A percentile compares a stretch with the other conserved stretches of the same genome.
Conservation (phyloP, 1,140 invertebrate genomes). For the Rhopalosiphum maidis region DNA sequence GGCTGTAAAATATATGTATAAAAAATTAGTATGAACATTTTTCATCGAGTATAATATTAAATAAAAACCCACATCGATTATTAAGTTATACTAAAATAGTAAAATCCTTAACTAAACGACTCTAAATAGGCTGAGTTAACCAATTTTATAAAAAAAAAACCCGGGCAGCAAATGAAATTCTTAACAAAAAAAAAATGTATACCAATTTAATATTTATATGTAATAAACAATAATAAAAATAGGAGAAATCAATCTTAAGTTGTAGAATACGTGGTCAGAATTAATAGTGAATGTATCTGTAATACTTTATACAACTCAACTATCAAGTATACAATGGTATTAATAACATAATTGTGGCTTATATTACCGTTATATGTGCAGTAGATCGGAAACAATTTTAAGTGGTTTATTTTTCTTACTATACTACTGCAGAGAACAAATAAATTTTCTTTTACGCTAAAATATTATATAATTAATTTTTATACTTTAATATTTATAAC, state of each 20-base stretch:
- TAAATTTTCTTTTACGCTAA: background rate
- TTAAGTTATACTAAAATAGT: too few species aligned
- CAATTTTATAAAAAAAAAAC: too few species aligned
- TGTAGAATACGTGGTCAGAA: background rate
- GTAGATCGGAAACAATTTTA: constrained; percentile 43
- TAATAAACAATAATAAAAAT: background rate
- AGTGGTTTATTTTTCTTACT: constrained; percentile 32
- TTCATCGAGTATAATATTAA: too few species aligned
- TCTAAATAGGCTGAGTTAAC: too few species aligned
- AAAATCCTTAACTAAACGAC: too few species aligned
- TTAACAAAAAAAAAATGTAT: background rate
- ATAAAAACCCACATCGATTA: too few species aligned
- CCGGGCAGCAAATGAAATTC: background rate
- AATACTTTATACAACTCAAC: background rate
- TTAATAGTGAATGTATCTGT: background rate
- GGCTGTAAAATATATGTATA: too few species aligned
- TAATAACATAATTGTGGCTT: constrained; percentile 30
- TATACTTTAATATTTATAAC: background rate
- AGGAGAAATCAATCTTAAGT: constrained; percentile 11
- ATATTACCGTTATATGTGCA: constrained; percentile 51
- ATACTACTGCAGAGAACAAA: background rate
- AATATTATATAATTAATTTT: background rate
- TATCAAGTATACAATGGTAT: constrained; percentile 33
- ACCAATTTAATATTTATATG: background rate
- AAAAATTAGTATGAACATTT: too few species aligned